Conservation (phyloP, 1,140 invertebrate genomes). For the Drosophila lini region DNA sequence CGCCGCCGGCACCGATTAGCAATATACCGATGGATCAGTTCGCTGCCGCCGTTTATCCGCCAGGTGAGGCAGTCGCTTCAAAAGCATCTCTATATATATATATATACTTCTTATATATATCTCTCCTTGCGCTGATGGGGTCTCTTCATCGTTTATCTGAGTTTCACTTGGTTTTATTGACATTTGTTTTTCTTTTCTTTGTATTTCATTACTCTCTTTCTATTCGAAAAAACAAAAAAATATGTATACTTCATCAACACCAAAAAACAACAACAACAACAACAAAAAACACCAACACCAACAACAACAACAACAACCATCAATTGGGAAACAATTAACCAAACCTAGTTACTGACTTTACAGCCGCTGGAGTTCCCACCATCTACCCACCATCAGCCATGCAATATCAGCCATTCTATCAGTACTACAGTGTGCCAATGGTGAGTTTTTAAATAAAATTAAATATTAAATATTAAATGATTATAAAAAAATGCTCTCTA, state of each 20-base stretch:
- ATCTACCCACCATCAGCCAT: slow-evolving; percentile 84
- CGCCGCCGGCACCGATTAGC: slow-evolving; percentile 83
- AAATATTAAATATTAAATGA: neutral
- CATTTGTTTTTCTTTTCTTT: slow-evolving; percentile 70
- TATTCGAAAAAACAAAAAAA: slow-evolving; percentile 14
- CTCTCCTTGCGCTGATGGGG: slow-evolving; percentile 19
- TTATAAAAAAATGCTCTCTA: neutral
- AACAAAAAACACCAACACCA: slow-evolving; percentile 29
- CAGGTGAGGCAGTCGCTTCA: slow-evolving; percentile 65
- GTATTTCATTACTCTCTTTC: slow-evolving; percentile 62
- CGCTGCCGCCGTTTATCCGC: slow-evolving; percentile 83
- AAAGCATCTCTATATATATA: too few species aligned
- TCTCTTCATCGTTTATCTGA: slow-evolving; percentile 31
- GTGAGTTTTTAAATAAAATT: slow-evolving; percentile 50
- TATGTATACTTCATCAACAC: slow-evolving; percentile 36
- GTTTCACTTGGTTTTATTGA: slow-evolving; percentile 59
- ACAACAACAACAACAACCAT: slow-evolving; percentile 38
- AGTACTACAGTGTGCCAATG: slow-evolving; percentile 85
- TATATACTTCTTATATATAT: neutral
- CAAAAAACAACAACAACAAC: slow-evolving; percentile 40
- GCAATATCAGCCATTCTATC: slow-evolving; percentile 85
- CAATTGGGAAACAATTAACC: slow-evolving; percentile 66
- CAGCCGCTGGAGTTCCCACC: slow-evolving; percentile 84
- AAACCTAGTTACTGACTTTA: slow-evolving; percentile 82
- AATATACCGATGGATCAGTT: slow-evolving; percentile 85